A percentile compares a stretch with the other conserved stretches of the same genome.
Evolutionary conservation across 2,888 invertebrate genomes (phyloP).

Genomic region (Gymnosoma rotundatum): DNA sequence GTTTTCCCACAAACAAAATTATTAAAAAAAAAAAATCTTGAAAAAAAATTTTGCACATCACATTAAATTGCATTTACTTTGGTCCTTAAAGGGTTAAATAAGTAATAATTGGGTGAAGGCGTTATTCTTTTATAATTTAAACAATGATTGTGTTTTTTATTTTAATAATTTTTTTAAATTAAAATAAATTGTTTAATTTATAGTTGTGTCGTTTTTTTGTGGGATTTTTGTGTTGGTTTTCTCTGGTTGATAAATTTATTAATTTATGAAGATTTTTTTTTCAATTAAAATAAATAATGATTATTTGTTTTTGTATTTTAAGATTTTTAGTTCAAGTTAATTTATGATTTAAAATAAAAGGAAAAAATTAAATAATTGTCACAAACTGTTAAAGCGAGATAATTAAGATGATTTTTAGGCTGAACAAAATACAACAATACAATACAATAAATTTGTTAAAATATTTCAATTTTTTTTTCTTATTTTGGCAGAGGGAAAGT

Average conservation of each 20-base stretch:
- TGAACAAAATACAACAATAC: no score
- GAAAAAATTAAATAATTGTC: no score
- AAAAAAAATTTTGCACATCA: neutral
- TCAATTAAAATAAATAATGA: conserved; percentile 33
- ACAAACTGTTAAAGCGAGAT: no score
- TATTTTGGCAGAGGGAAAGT: no score
- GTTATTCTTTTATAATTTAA: conserved; percentile 45
- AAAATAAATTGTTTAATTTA: conserved; percentile 67
- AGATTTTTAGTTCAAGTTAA: neutral
- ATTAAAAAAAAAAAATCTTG: no score
- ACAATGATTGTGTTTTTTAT: conserved; percentile 36
- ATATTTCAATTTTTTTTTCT: no score
- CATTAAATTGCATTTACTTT: no score
- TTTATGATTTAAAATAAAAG: no score
- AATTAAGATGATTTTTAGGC: no score
- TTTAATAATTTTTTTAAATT: conserved; percentile 55
- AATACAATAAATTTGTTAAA: no score
- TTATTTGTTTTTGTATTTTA: neutral
- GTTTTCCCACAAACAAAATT: no score
- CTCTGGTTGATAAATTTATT: conserved; percentile 34
- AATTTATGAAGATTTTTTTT: conserved; percentile 61
- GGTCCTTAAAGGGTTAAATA: conserved; percentile 20
- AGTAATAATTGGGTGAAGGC: conserved; percentile 61
- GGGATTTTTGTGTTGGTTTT: neutral
- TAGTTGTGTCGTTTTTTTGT: conserved; percentile 27